Conservation (phyloP, 2,888 invertebrate genomes). For the Andrena chrysosceles region DNA sequence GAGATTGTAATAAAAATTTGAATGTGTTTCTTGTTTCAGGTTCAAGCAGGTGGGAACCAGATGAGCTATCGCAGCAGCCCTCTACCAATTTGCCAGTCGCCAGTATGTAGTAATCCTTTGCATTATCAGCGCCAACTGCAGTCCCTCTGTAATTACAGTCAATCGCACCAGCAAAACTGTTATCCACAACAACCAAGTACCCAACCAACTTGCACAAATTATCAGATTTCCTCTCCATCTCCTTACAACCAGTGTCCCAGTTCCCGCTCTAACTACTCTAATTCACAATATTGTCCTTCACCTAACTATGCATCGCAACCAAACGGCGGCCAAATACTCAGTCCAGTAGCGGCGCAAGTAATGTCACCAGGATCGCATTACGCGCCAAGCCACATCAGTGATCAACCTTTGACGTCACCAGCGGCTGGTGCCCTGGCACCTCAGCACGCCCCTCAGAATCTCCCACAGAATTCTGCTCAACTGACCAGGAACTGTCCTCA, state of each 20-base stretch:
- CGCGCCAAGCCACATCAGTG: constrained; percentile 78
- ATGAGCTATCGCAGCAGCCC: constrained; percentile 81
- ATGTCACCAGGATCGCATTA: constrained; percentile 83
- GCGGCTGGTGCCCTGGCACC: constrained; percentile 82
- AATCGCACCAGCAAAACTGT: constrained; percentile 77
- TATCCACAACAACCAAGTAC: constrained; percentile 72
- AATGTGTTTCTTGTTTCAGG: constrained; percentile 64
- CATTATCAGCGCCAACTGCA: constrained; percentile 80
- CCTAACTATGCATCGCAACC: constrained; percentile 77
- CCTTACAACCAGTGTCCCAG: constrained; percentile 81
- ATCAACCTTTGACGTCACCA: constrained; percentile 82
- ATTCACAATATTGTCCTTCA: constrained; percentile 79
- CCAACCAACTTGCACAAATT: constrained; percentile 69
- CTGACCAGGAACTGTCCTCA: constrained; percentile 81
- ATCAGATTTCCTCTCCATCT: constrained; percentile 78
- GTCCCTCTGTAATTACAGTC: constrained; percentile 73
- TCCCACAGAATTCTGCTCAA: constrained; percentile 81
- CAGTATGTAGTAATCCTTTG: constrained; percentile 81
- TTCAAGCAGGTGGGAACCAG: constrained; percentile 80
- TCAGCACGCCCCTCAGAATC: constrained; percentile 78
- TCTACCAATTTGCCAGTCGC: constrained; percentile 82
- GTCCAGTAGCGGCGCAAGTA: constrained; percentile 78
- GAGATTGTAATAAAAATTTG: not conserved
- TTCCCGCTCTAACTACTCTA: constrained; percentile 76
- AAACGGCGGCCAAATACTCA: constrained; percentile 65